Evolutionary conservation across 2,113 vertebrate genomes (phyloP).

Genomic region (Dromaius novaehollandiae): DNA sequence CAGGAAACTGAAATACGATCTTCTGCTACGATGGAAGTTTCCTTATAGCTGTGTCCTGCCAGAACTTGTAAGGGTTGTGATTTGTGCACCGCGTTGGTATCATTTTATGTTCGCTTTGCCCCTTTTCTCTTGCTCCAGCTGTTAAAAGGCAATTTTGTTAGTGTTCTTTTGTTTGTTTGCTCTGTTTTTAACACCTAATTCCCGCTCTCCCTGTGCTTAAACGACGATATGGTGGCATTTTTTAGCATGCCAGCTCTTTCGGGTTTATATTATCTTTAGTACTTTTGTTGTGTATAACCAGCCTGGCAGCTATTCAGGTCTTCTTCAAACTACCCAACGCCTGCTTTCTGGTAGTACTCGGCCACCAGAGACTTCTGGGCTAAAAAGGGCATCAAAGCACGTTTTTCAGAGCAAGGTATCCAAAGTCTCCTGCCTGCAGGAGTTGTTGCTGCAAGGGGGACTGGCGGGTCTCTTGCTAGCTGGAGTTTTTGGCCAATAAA

Average conservation of each 20-base stretch:
- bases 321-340: not conserved
- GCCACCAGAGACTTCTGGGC: not conserved
- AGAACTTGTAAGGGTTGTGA: not conserved
- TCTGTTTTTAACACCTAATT: not conserved
- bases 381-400: not conserved
- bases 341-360: not conserved
- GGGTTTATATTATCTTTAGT: not conserved
- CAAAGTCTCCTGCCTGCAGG: not conserved
- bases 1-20: constrained; percentile 41
- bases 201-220: not conserved
- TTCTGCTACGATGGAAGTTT: constrained; percentile 34
- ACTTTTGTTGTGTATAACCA: not conserved
- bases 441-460: not conserved
- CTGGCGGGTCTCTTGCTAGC: not conserved
- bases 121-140: not conserved
- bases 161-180: not conserved
- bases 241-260: not conserved
- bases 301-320: not conserved
- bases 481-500: not conserved
- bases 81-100: not conserved
- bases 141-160: not conserved
- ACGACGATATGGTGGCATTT: not conserved
- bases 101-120: constrained; percentile 9
- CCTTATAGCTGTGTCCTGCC: constrained; percentile 28
- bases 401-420: not conserved